Percentiles rank a stretch among this genome's conserved stretches.
Evolutionary conservation across 2,888 invertebrate species (phyloP).

Genomic region (Dorcus parallelipipedus): DNA sequence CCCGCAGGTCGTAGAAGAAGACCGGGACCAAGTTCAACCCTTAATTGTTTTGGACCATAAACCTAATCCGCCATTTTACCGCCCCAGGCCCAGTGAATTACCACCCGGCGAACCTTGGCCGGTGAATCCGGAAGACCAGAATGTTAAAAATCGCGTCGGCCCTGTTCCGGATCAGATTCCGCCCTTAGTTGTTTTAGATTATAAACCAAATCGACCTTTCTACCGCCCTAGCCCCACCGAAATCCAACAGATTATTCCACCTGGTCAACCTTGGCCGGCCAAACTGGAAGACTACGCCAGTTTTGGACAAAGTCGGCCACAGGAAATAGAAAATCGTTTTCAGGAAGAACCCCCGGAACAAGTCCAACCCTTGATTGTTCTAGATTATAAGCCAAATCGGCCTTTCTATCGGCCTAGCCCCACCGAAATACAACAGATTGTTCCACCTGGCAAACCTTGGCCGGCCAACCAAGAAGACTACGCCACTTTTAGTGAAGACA

Average conservation of each 20-base stretch:
- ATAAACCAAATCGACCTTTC: conserved; percentile 10
- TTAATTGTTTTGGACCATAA: conserved; percentile 18
- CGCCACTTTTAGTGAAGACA: conserved; percentile 16
- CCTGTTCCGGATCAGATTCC: not conserved
- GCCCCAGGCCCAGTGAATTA: conserved; percentile 10
- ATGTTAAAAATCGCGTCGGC: not conserved
- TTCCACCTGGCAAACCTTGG: conserved; percentile 24
- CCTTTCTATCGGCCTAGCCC: conserved; percentile 15
- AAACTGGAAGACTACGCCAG: conserved; percentile 4
- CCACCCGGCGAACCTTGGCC: conserved; percentile 26
- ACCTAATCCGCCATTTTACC: conserved; percentile 16
- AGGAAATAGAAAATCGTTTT: not conserved
- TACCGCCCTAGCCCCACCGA: conserved; percentile 11
- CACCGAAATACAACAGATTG: conserved; percentile 8
- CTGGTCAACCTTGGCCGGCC: conserved; percentile 26
- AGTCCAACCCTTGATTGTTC: conserved; percentile 4
- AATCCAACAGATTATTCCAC: conserved; percentile 15
- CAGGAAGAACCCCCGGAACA: not conserved
- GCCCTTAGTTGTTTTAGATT: conserved; percentile 5
- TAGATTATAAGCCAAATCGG: conserved; percentile 21
- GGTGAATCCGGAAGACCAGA: conserved; percentile 21
- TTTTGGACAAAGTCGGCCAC: not conserved
- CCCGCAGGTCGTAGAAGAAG: no score
- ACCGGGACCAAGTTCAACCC: not conserved
- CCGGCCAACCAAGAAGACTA: conserved; percentile 24